Percentiles rank a stretch among this genome's conserved stretches.
Conservation (phyloP, 2,113 vertebrate genomes). For the Malurus elegans region DNA sequence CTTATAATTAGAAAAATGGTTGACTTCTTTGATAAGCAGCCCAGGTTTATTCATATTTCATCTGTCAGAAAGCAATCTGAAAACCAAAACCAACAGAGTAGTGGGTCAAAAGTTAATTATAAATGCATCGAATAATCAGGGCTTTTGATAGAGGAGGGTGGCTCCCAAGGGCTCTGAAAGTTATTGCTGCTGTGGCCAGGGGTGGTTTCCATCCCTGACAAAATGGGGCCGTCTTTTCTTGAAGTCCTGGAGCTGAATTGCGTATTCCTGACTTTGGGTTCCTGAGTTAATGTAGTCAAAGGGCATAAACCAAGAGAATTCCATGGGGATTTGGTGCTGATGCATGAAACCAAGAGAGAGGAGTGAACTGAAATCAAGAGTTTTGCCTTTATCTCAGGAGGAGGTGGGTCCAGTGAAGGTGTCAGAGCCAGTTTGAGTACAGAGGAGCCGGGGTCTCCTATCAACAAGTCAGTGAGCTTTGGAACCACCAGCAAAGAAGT, state of each 20-base stretch:
- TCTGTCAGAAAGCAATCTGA: not conserved
- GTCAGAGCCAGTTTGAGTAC: not conserved
- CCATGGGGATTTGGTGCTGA: not conserved
- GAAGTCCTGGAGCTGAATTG: not conserved
- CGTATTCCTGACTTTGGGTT: not conserved
- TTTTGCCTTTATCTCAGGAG: rapidly evolving
- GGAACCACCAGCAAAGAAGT: not conserved
- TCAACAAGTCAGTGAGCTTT: not conserved
- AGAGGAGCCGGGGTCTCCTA: not conserved
- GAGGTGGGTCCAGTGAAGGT: not conserved
- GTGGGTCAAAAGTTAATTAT: not conserved
- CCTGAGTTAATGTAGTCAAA: rapidly evolving
- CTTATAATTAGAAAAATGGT: not conserved
- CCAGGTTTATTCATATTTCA: not conserved
- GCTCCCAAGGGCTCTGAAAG: not conserved
- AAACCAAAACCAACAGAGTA: not conserved
- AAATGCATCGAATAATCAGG: not conserved
- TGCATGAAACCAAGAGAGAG: not conserved
- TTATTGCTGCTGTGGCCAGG: not conserved
- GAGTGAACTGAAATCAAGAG: not conserved
- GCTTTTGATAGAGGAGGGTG: not conserved
- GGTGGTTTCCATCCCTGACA: not conserved
- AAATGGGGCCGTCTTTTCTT: not conserved
- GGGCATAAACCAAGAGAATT: too few species aligned
- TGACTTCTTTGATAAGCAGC: not conserved